Conservation (phyloP, 2,797 vertebrate genomes). For the Chelon labrosus region DNA sequence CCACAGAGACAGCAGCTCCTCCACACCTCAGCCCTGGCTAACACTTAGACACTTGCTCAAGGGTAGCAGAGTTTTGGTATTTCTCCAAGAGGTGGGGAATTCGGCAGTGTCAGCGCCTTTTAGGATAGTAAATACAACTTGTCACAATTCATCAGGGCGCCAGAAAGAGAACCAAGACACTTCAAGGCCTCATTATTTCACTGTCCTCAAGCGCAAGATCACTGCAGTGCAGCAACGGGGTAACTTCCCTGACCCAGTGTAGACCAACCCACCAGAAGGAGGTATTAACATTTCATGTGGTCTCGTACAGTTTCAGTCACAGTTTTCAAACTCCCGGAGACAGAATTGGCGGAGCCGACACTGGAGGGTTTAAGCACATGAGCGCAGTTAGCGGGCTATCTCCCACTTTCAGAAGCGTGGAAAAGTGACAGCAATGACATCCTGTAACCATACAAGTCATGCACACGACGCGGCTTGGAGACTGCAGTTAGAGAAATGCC, state of each 20-base stretch:
- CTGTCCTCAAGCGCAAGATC: conserved; percentile 50
- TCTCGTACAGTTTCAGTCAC: conserved; percentile 33
- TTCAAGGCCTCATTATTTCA: conserved; percentile 74
- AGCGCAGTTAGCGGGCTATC: conserved; percentile 49
- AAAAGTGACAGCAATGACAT: conserved; percentile 63
- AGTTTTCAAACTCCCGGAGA: conserved; percentile 47
- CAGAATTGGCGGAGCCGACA: conserved; percentile 44
- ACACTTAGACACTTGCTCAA: conserved; percentile 53
- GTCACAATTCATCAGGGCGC: conserved; percentile 75
- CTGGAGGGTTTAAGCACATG: conserved; percentile 43
- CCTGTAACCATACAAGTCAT: conserved; percentile 48
- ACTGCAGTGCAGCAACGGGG: conserved; percentile 49
- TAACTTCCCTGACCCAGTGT: conserved; percentile 24
- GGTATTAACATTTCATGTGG: conserved; percentile 50
- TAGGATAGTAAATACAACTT: conserved; percentile 76
- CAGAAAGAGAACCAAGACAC: conserved; percentile 60
- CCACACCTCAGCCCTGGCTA: conserved; percentile 29
- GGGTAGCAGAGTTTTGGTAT: conserved; percentile 57
- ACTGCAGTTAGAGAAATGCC: conserved; percentile 33
- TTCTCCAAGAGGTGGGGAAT: conserved; percentile 60
- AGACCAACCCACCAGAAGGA: conserved; percentile 30
- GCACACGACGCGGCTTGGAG: conserved; percentile 48
- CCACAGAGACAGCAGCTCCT: conserved; percentile 49
- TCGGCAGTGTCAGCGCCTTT: conserved; percentile 73
- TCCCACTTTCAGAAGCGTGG: conserved; percentile 47